Evolutionary conservation across 2,888 invertebrate genomes (phyloP).

Genomic region (Xanthia icteritia): DNA sequence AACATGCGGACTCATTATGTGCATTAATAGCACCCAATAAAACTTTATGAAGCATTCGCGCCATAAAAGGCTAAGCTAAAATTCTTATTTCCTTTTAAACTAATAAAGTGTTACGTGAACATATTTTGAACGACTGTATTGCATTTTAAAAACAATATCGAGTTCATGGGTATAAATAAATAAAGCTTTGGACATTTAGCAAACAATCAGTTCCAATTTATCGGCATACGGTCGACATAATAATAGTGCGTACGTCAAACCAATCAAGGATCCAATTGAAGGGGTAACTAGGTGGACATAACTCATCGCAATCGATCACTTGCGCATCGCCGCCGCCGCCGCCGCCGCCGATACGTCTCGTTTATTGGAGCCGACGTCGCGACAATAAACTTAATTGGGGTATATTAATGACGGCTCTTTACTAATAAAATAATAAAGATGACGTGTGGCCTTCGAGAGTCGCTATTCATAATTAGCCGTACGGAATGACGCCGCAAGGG

Average conservation of each 20-base stretch:
- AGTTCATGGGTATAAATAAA: conserved; percentile 63
- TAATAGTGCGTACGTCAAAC: conserved; percentile 87
- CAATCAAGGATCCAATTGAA: conserved; percentile 90
- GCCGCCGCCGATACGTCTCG: conserved; percentile 82
- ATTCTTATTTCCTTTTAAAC: conserved; percentile 71
- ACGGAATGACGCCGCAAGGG: conserved; percentile 40
- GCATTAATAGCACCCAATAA: conserved; percentile 78
- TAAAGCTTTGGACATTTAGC: conserved; percentile 74
- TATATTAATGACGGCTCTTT: conserved; percentile 86
- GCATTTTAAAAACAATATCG: conserved; percentile 56
- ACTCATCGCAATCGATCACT: conserved; percentile 87
- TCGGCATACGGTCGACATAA: conserved; percentile 80
- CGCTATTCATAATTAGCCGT: conserved; percentile 80
- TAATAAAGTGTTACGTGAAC: conserved; percentile 67
- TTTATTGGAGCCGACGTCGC: conserved; percentile 85
- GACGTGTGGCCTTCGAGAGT: conserved; percentile 78
- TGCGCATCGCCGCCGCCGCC: conserved; percentile 77
- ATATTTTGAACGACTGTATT: conserved; percentile 53
- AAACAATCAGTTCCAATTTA: conserved; percentile 87
- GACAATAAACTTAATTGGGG: conserved; percentile 89
- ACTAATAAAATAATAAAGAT: conserved; percentile 87
- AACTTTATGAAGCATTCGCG: conserved; percentile 76
- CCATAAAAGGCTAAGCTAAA: conserved; percentile 75
- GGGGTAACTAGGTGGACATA: conserved; percentile 89
- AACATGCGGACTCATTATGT: conserved; percentile 75